These are phyloP conservation scores for Chaetogeoica ovagalla DNA, from an alignment of 2,888 invertebrate species.

Conservation along the genomic window DNA sequence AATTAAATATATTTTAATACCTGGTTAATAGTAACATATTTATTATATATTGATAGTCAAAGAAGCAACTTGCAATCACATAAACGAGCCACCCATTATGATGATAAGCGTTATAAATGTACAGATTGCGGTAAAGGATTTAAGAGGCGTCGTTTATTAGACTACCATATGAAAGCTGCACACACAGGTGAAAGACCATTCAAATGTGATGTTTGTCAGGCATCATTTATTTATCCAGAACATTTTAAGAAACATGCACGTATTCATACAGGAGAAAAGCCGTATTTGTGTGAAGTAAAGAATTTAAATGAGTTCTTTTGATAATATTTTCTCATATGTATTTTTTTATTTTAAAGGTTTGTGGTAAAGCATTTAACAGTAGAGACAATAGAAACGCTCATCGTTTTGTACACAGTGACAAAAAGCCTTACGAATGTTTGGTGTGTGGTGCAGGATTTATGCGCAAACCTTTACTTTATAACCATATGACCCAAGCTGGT, in stretches of 20 bases:
- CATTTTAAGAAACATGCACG: slow-evolving; percentile 79
- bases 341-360: slow-evolving; percentile 63
- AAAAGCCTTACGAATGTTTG: slow-evolving; percentile 83
- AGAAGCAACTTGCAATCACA: slow-evolving; percentile 81
- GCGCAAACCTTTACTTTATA: slow-evolving; percentile 76
- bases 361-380: slow-evolving; percentile 81
- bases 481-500: slow-evolving; percentile 74
- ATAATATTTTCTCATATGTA: not conserved
- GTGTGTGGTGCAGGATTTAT: slow-evolving; percentile 81
- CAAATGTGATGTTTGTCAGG: slow-evolving; percentile 72
- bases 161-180: slow-evolving; percentile 79
- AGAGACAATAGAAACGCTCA: slow-evolving; percentile 84
- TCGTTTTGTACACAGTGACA: slow-evolving; percentile 81
- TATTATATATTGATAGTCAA: slow-evolving; percentile 63
- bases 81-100: slow-evolving; percentile 75
- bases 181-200: slow-evolving; percentile 80
- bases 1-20: not conserved
- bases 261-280: slow-evolving; percentile 78
- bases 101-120: slow-evolving; percentile 75
- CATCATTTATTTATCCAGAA: slow-evolving; percentile 80
- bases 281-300: slow-evolving; percentile 71
- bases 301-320: not conserved
- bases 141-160: slow-evolving; percentile 72
- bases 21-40: not conserved
- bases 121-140: slow-evolving; percentile 73